Evolutionary conservation across 2,113 vertebrate species (phyloP).

Genomic region (Hyperopisus bebe): DNA sequence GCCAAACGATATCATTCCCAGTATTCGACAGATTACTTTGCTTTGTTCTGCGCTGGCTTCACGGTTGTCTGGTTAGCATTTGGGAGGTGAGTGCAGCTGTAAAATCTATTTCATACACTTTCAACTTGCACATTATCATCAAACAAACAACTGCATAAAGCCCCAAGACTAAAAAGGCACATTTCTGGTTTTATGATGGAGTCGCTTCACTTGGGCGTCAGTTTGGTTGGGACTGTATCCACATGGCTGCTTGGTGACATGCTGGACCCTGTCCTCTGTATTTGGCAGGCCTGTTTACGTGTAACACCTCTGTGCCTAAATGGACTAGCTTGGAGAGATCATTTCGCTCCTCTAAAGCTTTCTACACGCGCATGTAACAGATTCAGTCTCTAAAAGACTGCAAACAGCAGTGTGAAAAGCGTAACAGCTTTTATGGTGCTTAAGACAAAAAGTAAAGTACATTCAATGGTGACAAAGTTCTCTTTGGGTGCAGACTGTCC

Average conservation of each 20-base stretch:
- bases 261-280: neutral
- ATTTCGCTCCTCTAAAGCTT: neutral
- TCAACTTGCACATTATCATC: conserved; percentile 19
- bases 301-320: conserved; percentile 11
- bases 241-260: neutral
- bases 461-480: neutral
- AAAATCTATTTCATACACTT: conserved; percentile 6
- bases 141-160: conserved; percentile 8
- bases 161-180: neutral
- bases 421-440: neutral
- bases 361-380: neutral
- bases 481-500: neutral
- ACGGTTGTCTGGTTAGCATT: neutral
- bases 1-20: neutral
- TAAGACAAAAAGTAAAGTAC: neutral
- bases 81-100: neutral
- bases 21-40: neutral
- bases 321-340: neutral
- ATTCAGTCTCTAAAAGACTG: neutral
- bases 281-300: neutral
- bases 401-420: neutral
- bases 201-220: neutral
- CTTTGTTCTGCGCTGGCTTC: neutral
- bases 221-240: neutral
- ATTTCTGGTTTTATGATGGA: neutral